Evolutionary conservation across 2,888 invertebrate species (phyloP).

Genomic region (Drosophila incognita): DNA sequence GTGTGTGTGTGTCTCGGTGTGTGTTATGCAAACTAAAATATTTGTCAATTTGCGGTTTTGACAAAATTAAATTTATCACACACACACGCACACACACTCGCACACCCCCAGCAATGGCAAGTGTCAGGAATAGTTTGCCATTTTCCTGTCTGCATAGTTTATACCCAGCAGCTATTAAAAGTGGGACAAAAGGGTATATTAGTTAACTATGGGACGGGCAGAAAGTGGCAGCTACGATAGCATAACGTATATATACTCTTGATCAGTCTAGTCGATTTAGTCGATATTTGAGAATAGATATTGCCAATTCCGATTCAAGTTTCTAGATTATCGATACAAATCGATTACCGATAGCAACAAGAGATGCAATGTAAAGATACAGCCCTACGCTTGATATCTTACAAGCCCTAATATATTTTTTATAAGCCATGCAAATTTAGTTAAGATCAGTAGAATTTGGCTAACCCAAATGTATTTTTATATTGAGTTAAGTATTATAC

Average conservation of each 20-base stretch:
- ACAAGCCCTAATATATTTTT: neutral
- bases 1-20: constrained; percentile 26
- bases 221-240: neutral
- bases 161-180: neutral
- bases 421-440: neutral
- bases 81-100: constrained; percentile 16
- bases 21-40: constrained; percentile 75
- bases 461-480: neutral
- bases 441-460: neutral
- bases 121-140: constrained; percentile 36
- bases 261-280: neutral
- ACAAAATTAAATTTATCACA: constrained; percentile 75
- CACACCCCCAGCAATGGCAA: constrained; percentile 11
- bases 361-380: neutral
- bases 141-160: constrained; percentile 29
- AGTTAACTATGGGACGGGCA: neutral
- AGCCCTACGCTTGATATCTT: neutral
- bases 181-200: neutral
- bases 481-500: neutral
- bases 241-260: neutral
- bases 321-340: neutral
- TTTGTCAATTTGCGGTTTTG: constrained; percentile 78
- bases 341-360: neutral
- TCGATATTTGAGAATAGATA: neutral
- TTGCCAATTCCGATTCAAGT: neutral